A percentile compares a stretch with the other conserved stretches of the same genome.
phyloP scores from a whole-genome alignment of 1,140 invertebrate genomes.

The Bradysia coprophila region DNA sequence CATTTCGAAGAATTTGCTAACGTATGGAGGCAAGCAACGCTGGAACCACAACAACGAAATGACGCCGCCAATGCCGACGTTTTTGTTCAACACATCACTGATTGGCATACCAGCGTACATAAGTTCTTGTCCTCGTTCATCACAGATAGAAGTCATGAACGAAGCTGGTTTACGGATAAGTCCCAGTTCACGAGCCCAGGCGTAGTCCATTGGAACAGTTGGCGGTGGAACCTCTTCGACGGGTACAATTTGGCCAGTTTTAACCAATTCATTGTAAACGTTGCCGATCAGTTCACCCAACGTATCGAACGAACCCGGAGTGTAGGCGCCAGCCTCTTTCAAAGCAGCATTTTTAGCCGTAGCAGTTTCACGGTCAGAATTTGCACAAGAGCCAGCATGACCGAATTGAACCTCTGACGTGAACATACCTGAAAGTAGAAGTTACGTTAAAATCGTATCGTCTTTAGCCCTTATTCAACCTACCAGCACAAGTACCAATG shows the following conservation, averaged over 20 bases:
- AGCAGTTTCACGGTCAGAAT: slow-evolving; percentile 89
- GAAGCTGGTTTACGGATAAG: slow-evolving; percentile 96
- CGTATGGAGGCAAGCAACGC: slow-evolving; percentile 79
- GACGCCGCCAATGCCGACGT: slow-evolving; percentile 93
- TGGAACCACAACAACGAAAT: slow-evolving; percentile 98
- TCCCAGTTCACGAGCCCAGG: slow-evolving; percentile 95
- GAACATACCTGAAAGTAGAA: slow-evolving; percentile 53
- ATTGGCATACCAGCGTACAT: slow-evolving; percentile 98
- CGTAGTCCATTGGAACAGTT: slow-evolving; percentile 98
- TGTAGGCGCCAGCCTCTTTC: slow-evolving; percentile 62
- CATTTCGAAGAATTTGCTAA: slow-evolving; percentile 98
- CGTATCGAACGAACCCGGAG: slow-evolving; percentile 86
- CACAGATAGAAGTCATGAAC: slow-evolving; percentile 98
- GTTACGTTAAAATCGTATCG: background rate
- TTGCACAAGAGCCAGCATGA: slow-evolving; percentile 95
- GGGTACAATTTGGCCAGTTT: slow-evolving; percentile 65
- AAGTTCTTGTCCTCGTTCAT: slow-evolving; percentile 95
- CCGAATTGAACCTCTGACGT: slow-evolving; percentile 98
- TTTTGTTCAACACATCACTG: slow-evolving; percentile 74
- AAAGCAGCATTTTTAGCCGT: slow-evolving; percentile 81
- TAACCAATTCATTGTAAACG: slow-evolving; percentile 66
- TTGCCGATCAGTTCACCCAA: slow-evolving; percentile 49
- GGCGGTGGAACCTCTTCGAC: slow-evolving; percentile 88
- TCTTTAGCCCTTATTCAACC: slow-evolving; percentile 5
- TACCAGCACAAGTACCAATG: slow-evolving; percentile 75